A percentile compares a stretch with the other conserved stretches of the same genome.
Conservation (phyloP, 2,113 vertebrate genomes). For the Actenoides lindsayi region DNA sequence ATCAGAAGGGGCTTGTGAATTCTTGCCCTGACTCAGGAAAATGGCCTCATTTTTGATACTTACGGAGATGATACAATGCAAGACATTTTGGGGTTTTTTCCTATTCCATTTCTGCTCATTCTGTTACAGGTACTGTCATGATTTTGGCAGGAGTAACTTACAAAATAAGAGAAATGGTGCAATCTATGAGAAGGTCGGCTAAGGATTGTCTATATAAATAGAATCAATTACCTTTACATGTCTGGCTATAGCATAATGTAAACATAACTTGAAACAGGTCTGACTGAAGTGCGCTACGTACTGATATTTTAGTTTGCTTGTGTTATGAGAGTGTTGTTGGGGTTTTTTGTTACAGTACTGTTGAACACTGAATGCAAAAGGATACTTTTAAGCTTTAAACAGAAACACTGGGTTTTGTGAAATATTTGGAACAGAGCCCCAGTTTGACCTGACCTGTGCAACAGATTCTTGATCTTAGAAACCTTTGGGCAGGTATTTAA, state of each 20-base stretch:
- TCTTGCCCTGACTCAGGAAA: background rate
- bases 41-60: background rate
- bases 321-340: background rate
- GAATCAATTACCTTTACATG: conserved; percentile 28
- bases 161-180: background rate
- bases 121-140: background rate
- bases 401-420: background rate
- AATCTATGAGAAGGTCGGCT: background rate
- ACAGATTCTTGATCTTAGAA: background rate
- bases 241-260: conserved; percentile 6
- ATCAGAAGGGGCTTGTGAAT: background rate
- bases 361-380: background rate
- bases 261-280: background rate
- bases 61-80: background rate
- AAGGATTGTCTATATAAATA: background rate
- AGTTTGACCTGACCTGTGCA: background rate
- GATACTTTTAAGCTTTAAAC: background rate
- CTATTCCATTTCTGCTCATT: background rate
- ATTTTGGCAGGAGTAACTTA: conserved; percentile 8
- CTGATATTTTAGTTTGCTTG: background rate
- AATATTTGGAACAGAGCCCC: background rate
- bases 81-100: background rate
- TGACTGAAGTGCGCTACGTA: background rate
- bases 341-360: background rate
- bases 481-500: background rate